Evolutionary conservation across 2,888 invertebrate genomes (phyloP).

Genomic region (Malacosoma neustria): DNA sequence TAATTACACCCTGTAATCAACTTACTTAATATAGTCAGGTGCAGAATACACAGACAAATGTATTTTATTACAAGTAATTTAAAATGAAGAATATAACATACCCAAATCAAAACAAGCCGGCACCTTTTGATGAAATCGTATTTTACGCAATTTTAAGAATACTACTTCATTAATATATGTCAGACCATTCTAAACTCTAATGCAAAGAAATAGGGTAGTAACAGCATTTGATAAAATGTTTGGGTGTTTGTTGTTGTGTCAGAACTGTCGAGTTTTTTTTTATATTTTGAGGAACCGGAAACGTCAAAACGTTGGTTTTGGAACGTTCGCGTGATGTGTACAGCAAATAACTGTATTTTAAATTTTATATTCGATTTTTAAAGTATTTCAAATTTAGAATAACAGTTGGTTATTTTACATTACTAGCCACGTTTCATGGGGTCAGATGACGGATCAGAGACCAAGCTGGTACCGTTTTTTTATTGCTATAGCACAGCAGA

Average conservation of each 20-base stretch:
- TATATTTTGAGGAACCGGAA: conserved; percentile 52
- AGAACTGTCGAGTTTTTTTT: conserved; percentile 38
- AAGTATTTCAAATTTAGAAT: not conserved
- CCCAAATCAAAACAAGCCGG: conserved; percentile 49
- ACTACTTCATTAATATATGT: not conserved
- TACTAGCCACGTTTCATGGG: too few relatives aligned
- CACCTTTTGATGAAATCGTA: conserved; percentile 30
- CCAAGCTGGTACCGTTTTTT: too few relatives aligned
- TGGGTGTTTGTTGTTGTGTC: conserved; percentile 18
- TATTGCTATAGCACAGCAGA: too few relatives aligned
- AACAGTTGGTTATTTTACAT: conserved; percentile 5
- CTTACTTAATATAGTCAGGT: not conserved
- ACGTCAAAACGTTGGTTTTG: conserved; percentile 51
- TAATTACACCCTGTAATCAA: too few relatives aligned
- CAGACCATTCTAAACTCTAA: conserved; percentile 12
- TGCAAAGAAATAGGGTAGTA: conserved; percentile 5
- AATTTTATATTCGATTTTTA: conserved; percentile 1
- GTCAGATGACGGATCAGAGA: too few relatives aligned
- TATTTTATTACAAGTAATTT: conserved; percentile 11
- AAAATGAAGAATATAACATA: conserved; percentile 37
- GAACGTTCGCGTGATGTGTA: conserved; percentile 46
- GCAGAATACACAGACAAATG: conserved; percentile 2
- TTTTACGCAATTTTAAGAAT: conserved; percentile 16
- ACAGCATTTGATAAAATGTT: not conserved
- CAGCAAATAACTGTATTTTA: conserved; percentile 25